phyloP scores from a whole-genome alignment of 2,888 invertebrate species.

The Nemurella pictetii region DNA sequence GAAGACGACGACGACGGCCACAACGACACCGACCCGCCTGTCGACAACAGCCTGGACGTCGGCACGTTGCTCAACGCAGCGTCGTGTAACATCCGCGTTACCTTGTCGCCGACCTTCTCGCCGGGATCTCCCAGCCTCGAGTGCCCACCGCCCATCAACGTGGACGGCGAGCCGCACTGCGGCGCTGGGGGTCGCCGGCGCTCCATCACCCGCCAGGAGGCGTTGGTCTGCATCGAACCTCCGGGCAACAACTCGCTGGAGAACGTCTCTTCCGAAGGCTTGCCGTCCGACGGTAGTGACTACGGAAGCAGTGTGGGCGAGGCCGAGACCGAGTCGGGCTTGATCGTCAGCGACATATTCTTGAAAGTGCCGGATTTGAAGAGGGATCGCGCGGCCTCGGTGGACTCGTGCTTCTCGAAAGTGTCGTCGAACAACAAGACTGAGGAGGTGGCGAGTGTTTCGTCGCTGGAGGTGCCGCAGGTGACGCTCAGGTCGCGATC shows the following conservation, averaged over 20 bases:
- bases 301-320: constrained; percentile 47
- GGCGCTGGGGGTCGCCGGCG: constrained; percentile 58
- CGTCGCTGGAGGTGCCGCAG: constrained; percentile 68
- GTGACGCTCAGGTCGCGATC: constrained; percentile 70
- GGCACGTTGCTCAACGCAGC: constrained; percentile 48
- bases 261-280: constrained; percentile 60
- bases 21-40: constrained; percentile 52
- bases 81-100: constrained; percentile 65
- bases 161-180: constrained; percentile 44
- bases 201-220: constrained; percentile 80
- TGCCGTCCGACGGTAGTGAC: constrained; percentile 52
- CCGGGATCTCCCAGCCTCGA: constrained; percentile 54
- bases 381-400: constrained; percentile 83
- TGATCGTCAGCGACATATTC: constrained; percentile 69
- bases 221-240: constrained; percentile 69
- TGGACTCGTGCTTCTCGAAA: constrained; percentile 80
- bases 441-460: constrained; percentile 58
- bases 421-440: constrained; percentile 71
- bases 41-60: constrained; percentile 53
- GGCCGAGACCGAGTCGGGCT: constrained; percentile 37
- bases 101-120: constrained; percentile 53
- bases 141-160: constrained; percentile 43
- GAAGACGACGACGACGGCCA: constrained; percentile 45
- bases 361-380: constrained; percentile 81
- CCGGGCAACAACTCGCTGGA: constrained; percentile 68